Evolutionary conservation across 2,797 vertebrate genomes (phyloP).

Genomic region (Caiman crocodilus): DNA sequence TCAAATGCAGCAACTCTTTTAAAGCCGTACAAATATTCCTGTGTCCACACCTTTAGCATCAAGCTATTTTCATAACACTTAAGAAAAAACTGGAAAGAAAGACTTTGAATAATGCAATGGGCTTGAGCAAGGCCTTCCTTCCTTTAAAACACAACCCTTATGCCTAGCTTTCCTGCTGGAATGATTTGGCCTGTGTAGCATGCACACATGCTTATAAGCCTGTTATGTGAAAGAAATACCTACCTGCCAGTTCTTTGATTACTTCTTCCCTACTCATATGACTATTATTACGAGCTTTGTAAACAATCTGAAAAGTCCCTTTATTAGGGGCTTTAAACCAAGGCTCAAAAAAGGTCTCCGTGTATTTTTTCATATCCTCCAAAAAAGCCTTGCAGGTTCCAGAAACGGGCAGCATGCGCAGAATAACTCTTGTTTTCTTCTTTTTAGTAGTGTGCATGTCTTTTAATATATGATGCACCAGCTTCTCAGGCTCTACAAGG

Average conservation of each 20-base stretch:
- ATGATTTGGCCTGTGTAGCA: not conserved
- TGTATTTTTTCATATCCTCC: constrained; percentile 93
- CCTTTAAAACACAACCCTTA: not conserved
- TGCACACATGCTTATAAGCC: not conserved
- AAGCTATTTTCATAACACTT: not conserved
- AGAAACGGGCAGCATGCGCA: constrained; percentile 94
- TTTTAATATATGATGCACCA: constrained; percentile 93
- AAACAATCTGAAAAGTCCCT: constrained; percentile 93
- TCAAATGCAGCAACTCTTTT: too few relatives aligned
- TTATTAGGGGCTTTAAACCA: constrained; percentile 94
- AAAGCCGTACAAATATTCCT: too few relatives aligned
- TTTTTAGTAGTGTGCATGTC: constrained; percentile 93
- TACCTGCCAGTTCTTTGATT: constrained; percentile 95
- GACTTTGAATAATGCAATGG: not conserved
- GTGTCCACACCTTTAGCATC: too few relatives aligned
- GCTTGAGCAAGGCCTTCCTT: not conserved
- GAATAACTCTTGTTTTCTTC: constrained; percentile 92
- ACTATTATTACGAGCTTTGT: constrained; percentile 95
- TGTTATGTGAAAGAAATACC: not conserved
- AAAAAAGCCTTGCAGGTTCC: constrained; percentile 94
- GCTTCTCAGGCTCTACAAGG: constrained; percentile 88
- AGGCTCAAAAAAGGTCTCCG: constrained; percentile 90
- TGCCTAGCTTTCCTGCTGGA: not conserved
- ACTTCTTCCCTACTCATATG: constrained; percentile 93
- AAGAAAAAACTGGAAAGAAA: not conserved